Evolutionary conservation across 2,888 invertebrate species (phyloP), one percentile per base, ranked within the genome.

Genomic region (Rotaria macrura): DNA sequence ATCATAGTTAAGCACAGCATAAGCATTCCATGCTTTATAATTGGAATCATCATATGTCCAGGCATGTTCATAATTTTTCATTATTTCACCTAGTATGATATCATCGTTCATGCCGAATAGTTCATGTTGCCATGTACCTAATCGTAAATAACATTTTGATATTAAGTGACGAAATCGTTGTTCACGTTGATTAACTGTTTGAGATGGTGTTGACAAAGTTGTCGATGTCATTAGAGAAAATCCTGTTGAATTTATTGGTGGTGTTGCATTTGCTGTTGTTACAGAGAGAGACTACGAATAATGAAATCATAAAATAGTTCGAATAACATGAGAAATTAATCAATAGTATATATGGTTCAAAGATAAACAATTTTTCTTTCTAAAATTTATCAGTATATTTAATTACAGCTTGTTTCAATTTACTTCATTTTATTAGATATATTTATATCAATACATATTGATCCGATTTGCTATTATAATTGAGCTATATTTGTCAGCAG

Each of bases 1-100:
- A 91, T 97, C 96, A 89, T 96, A 99, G 91, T 98, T 97, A 93
- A 96, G 96, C 89, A 96, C 96, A 0, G 98, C 99, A 94, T 95
- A 96, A 0, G 96, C 94, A 91, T 99, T 98, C 97, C 98, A 99
- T 0, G 98, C 98, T 92, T 92, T 92, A 88, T 92, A 92, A 96
- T 97, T 98, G 85, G 94, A 93, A 1, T 94, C 93, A 88, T 96
- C 95, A 88, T 94, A 93, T 87, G 94, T 94, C 0, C 95, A 95
- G 0, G 96, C 95, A n/a, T 94, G 92, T 55, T 93, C 92, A 90
- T 95, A 96, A 89, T 94, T 95, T 84, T 90, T 89, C 72, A 92
- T 89, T 34, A 92, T 90, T 86, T 90, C 89, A 94, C 0, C 93
- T 87, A 95, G 94, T 0, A 95, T 95, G 25, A 92, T 91, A 88